Percentiles rank a stretch among this genome's conserved stretches.
Conservation (phyloP, 2,797 vertebrate genomes). For the Channa striata region DNA sequence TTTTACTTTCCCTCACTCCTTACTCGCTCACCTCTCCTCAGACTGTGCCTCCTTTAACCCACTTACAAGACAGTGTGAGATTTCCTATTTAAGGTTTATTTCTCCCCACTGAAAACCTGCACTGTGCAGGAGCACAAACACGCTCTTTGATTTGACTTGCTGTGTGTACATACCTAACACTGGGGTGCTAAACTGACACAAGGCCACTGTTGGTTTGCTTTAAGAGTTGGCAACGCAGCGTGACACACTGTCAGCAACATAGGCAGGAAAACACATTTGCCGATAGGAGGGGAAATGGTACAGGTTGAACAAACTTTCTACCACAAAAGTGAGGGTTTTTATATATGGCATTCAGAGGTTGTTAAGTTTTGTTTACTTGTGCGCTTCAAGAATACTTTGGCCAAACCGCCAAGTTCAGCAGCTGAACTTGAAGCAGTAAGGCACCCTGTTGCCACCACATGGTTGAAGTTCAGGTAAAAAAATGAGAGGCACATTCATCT, state of each 20-base stretch:
- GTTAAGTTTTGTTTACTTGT: constrained; percentile 64
- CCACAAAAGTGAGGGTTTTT: constrained; percentile 41
- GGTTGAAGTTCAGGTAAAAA: constrained; percentile 62
- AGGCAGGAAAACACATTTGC: constrained; percentile 60
- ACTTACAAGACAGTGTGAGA: constrained; percentile 86
- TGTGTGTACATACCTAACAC: constrained; percentile 81
- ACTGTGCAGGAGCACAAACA: constrained; percentile 78
- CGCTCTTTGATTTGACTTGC: constrained; percentile 82
- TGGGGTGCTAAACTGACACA: constrained; percentile 65
- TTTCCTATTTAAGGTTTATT: constrained; percentile 87
- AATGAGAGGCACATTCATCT: constrained; percentile 63
- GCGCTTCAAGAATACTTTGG: constrained; percentile 75
- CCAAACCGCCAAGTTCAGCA: constrained; percentile 63
- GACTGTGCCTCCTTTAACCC: constrained; percentile 83
- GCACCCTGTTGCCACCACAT: constrained; percentile 53
- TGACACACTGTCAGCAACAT: constrained; percentile 67
- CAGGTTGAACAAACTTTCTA: constrained; percentile 74
- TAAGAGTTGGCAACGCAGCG: constrained; percentile 65
- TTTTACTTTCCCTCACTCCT: constrained; percentile 56
- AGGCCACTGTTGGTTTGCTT: constrained; percentile 67
- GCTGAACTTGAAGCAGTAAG: constrained; percentile 63
- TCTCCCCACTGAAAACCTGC: constrained; percentile 79
- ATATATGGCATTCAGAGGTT: constrained; percentile 58
- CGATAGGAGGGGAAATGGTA: constrained; percentile 47
- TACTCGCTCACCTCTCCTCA: constrained; percentile 76